Evolutionary conservation across 2,113 vertebrate species (phyloP).

Genomic region (Pollachius pollachius): DNA sequence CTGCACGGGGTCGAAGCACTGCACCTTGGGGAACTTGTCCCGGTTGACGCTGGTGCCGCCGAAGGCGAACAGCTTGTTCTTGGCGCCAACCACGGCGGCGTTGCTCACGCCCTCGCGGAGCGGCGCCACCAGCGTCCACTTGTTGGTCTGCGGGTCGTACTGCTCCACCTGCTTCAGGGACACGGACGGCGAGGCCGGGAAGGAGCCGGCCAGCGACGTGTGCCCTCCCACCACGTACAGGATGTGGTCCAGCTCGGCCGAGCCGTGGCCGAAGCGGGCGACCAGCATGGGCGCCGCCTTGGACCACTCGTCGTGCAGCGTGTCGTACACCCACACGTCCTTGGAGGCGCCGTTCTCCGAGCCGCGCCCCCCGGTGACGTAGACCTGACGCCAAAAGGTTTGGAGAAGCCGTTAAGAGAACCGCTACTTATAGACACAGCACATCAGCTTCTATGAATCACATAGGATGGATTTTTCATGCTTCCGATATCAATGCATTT

Average conservation of each 20-base stretch:
- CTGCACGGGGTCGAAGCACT: slow-evolving; percentile 80
- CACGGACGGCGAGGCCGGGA: slow-evolving; percentile 82
- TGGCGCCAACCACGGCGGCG: slow-evolving; percentile 80
- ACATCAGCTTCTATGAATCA: neutral
- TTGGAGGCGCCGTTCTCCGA: slow-evolving; percentile 83
- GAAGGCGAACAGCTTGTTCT: slow-evolving; percentile 83
- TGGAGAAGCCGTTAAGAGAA: neutral
- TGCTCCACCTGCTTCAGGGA: slow-evolving; percentile 85
- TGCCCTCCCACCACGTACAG: slow-evolving; percentile 82
- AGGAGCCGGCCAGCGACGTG: slow-evolving; percentile 78
- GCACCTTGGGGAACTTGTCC: slow-evolving; percentile 81
- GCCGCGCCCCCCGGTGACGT: slow-evolving; percentile 80
- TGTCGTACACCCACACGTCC: slow-evolving; percentile 85
- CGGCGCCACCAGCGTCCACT: slow-evolving; percentile 81
- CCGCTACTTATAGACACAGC: neutral
- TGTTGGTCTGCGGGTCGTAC: slow-evolving; percentile 82
- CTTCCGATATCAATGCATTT: too few relatives aligned
- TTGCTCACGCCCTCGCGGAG: slow-evolving; percentile 84
- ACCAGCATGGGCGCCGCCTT: slow-evolving; percentile 82
- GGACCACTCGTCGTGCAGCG: slow-evolving; percentile 82
- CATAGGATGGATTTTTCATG: too few relatives aligned
- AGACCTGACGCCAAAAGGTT: slow-evolving; percentile 54
- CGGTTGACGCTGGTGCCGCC: slow-evolving; percentile 82
- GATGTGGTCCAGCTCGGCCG: slow-evolving; percentile 78
- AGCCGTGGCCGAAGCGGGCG: slow-evolving; percentile 80